These are phyloP conservation scores for Eristalinus sepulchralis DNA, from an alignment of 2,888 invertebrate species.

Conservation along the genomic window DNA sequence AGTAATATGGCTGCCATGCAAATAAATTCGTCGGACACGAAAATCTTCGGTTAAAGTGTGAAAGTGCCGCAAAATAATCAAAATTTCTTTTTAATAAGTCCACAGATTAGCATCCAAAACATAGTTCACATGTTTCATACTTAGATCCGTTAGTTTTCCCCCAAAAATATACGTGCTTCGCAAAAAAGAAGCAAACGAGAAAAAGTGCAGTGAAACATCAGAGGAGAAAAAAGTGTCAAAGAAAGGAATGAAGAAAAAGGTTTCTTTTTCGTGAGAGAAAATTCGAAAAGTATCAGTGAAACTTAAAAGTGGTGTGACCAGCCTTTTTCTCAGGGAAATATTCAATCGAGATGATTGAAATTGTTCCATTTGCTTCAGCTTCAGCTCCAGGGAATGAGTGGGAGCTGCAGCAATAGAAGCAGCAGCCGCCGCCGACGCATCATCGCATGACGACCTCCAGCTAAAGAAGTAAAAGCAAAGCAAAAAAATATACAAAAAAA, in stretches of 20 bases:
- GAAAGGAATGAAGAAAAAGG: slow-evolving; percentile 27
- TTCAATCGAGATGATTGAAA: slow-evolving; percentile 49
- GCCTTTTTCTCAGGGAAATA: slow-evolving; percentile 37
- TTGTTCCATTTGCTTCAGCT: slow-evolving; percentile 17
- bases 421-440: slow-evolving; percentile 69
- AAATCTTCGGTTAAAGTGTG: slow-evolving; percentile 53
- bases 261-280: slow-evolving; percentile 48
- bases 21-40: slow-evolving; percentile 66
- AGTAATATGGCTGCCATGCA: slow-evolving; percentile 72
- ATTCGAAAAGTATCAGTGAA: slow-evolving; percentile 34
- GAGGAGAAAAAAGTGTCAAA: slow-evolving; percentile 49
- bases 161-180: slow-evolving; percentile 5
- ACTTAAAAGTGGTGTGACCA: slow-evolving; percentile 29
- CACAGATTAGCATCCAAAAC: slow-evolving; percentile 2
- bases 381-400: slow-evolving; percentile 41
- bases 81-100: slow-evolving; percentile 36
- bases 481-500: slow-evolving; percentile 28
- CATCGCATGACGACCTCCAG: slow-evolving; percentile 64
- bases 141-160: slow-evolving; percentile 9
- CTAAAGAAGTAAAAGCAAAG: slow-evolving; percentile 32
- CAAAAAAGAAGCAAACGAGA: slow-evolving; percentile 26
- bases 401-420: slow-evolving; percentile 64
- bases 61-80: slow-evolving; percentile 67
- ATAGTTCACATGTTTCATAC: slow-evolving; percentile 33
- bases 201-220: slow-evolving; percentile 61